phyloP scores from a whole-genome alignment of 2,888 invertebrate genomes.

The Trichacis sp. region DNA sequence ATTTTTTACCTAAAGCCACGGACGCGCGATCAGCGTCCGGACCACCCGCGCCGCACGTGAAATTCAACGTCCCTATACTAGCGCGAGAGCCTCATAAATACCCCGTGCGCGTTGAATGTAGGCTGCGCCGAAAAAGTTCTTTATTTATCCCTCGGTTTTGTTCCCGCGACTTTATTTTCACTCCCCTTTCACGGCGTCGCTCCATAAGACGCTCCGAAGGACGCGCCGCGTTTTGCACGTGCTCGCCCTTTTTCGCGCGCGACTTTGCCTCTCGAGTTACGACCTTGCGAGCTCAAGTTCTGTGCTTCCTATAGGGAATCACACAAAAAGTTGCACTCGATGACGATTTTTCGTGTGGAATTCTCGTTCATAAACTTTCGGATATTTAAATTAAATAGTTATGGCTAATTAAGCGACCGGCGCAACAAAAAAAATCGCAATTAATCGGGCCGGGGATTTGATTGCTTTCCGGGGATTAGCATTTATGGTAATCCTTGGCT shows the following conservation, averaged over 20 bases:
- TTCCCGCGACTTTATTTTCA: conserved; percentile 7
- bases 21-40: conserved; percentile 35
- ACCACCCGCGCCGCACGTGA: conserved; percentile 42
- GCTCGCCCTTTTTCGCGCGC: conserved; percentile 1
- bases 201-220: conserved; percentile 11
- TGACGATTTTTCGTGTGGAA: no score
- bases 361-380: not conserved
- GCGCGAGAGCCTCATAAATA: conserved; percentile 39
- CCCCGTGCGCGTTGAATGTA: conserved; percentile 38
- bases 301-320: conserved; percentile 25
- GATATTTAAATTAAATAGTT: not conserved
- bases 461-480: not conserved
- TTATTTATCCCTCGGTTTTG: not conserved
- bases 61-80: conserved; percentile 36
- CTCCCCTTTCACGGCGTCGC: not conserved
- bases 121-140: conserved; percentile 18
- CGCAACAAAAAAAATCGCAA: not conserved
- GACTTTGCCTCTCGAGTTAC: conserved; percentile 21
- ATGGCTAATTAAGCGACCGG: not conserved
- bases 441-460: not conserved
- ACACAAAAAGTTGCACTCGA: no score
- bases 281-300: conserved; percentile 34
- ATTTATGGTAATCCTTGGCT: not conserved
- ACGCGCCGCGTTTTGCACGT: not conserved
- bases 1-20: conserved; percentile 34